These are phyloP conservation scores for Gopherus flavomarginatus DNA, from an alignment of 2,113 vertebrate genomes.

Conservation along the genomic window DNA sequence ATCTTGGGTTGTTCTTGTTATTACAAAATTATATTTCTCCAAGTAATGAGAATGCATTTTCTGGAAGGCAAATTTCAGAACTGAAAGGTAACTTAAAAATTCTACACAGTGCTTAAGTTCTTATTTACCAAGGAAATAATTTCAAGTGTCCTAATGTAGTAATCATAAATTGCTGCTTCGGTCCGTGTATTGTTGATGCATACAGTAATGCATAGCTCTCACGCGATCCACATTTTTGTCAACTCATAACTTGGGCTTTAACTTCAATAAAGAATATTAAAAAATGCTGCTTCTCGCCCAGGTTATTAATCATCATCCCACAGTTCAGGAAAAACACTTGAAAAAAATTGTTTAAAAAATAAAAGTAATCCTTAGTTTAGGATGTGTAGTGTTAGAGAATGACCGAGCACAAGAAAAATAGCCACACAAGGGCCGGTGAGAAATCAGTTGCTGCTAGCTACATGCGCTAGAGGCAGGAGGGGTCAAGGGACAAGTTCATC, in stretches of 20 bases:
- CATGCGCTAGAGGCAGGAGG: not conserved
- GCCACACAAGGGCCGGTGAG: accelerated
- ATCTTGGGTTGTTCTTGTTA: not conserved
- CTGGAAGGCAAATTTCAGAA: not conserved
- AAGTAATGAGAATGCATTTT: not conserved
- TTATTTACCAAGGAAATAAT: too few relatives aligned
- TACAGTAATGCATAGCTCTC: not conserved
- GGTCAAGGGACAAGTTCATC: not conserved
- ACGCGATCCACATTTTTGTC: not conserved
- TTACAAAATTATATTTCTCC: not conserved
- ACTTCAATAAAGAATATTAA: not conserved
- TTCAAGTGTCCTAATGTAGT: not conserved
- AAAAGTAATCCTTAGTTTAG: not conserved
- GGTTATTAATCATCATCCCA: not conserved
- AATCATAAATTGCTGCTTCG: not conserved
- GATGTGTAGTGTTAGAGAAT: accelerated
- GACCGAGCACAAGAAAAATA: accelerated
- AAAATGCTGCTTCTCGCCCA: not conserved
- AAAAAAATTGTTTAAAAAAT: not conserved
- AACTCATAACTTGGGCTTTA: not conserved
- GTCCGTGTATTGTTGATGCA: accelerated
- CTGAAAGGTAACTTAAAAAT: not conserved
- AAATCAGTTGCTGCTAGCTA: not conserved
- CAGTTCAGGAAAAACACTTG: not conserved
- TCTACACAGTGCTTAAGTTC: not conserved